Evolutionary conservation across 2,113 vertebrate genomes (phyloP), one percentile per base, ranked within the genome.

Genomic region (Cyprinodon variegatus): DNA sequence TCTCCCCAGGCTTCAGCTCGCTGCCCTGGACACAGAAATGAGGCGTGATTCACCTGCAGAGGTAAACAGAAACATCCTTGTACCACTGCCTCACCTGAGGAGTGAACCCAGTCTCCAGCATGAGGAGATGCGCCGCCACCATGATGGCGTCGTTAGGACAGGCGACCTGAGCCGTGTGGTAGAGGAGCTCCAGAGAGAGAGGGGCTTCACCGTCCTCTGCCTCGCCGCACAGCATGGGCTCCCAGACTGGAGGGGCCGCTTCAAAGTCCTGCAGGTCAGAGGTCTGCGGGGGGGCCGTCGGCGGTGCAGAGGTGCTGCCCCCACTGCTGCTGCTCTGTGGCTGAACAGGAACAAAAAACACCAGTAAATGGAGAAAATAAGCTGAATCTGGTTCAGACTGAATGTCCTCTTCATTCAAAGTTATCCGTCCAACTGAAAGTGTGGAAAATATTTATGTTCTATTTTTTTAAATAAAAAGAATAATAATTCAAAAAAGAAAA

Each of bases 141-240:
- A 97, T 83, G 76, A 99, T 78, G 83, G 96, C 96, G 81, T 99
- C 97, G 0, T 68, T 90, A 78, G 95, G 90, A 41, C 80, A 89
- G 17, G 68, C 66, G 68, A 92, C 93, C 61, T 78, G 84, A 0
- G 96, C 95, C 3, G 92, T 83, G 71, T 95, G 93, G 73, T 95
- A 95, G 14, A 99, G 94, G 22, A 91, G 86, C 91, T 97, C 96
- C 66, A 99, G 86, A 0, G 97, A 96, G 36, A 96, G 96, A 0
- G 98, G 98, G 37, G 96, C 94, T 81, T 94, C 92, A 11, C 96
- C 96, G 0, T 95, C 94, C 75, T 88, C 91, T 0, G 96, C 93
- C 86, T 99, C 97, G 45, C 94, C 94, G 87, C 97, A 98, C 74
- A 99, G 93, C 97, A 99, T 97, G 3, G 97, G 97, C 15, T 97